Base-by-base conservation (phyloP, 2,113 vertebrate genomes). In the Rafetus swinhoei region DNA sequence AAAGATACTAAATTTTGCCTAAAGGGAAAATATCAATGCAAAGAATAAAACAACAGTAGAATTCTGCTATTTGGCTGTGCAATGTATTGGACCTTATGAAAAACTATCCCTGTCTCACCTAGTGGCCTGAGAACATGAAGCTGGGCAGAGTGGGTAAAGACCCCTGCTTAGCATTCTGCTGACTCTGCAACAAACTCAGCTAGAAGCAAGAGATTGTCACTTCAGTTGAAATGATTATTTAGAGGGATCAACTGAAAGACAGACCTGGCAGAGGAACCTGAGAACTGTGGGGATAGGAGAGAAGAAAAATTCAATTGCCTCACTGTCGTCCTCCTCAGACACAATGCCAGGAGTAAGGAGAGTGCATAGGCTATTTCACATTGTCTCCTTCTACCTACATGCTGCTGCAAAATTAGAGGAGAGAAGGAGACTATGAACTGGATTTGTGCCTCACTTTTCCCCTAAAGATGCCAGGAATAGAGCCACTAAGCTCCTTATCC, bases 191-290 rank as follows among this genome's bases (percentile, higher is more conserved):
- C 90, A 25, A 81, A 16, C 16, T 89, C 16, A 83, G 79, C 62
- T 54, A 81, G 39, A 85, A 14, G 19, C 15, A 4, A 55, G 65
- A 50, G 35, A 81, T 81, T 22, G 4, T 6, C 76, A 15, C 32
- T 93, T 85, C 94, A 90, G 79, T 90, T 94, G 39, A 90, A 86
- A 95, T 56, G 1, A 83, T 4, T 27, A 86, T 6, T 22, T 92
- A 90, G 24, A 94, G 9, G 50, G 89, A 83, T 16, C 7, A 77
- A 69, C 22, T 81, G 86, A 91, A 93, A 14, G n/a, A 65, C 55
- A 77, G 3, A 24, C 55, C 55, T 90, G 35, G 9, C 4, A 82
- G 10, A 29, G 6, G 11, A 87, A 90, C 7, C 54, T 85, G 35
- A 92, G 91, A 94, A 14, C 9, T 56, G 52, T 4, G 2, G 72